Conservation (phyloP, 1,140 invertebrate genomes). For the Rhyzopertha dominica region DNA sequence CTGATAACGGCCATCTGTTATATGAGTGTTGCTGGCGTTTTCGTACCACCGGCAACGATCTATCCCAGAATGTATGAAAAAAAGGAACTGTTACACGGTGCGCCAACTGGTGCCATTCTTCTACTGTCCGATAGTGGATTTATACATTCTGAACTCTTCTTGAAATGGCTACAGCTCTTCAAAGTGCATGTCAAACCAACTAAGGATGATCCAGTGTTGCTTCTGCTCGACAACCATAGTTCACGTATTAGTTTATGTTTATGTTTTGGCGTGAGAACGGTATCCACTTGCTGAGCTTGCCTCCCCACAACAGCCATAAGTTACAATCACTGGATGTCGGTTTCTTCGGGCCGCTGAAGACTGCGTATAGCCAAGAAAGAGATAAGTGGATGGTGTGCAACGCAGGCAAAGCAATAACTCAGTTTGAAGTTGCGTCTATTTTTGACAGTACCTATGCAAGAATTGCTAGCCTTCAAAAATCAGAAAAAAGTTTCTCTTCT, state of each 20-base stretch:
- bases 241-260: slow-evolving; percentile 2
- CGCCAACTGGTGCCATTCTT: slow-evolving; percentile 19
- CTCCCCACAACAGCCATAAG: slow-evolving; percentile 37
- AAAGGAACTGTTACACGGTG: slow-evolving; percentile 29
- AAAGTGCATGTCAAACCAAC: slow-evolving; percentile 16
- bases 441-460: slow-evolving; percentile 4
- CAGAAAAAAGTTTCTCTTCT: slow-evolving; percentile 7
- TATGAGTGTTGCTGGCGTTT: slow-evolving; percentile 37
- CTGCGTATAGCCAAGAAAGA: slow-evolving; percentile 3
- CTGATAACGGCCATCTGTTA: slow-evolving; percentile 39
- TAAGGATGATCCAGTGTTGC: slow-evolving; percentile 1
- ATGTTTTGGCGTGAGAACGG: slow-evolving; percentile 29
- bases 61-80: slow-evolving; percentile 39
- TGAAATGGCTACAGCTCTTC: slow-evolving; percentile 34
- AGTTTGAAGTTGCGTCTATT: slow-evolving; percentile 3
- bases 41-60: slow-evolving; percentile 34
- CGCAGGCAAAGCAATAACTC: slow-evolving; percentile 6
- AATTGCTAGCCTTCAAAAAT: slow-evolving; percentile 5
- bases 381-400: slow-evolving; percentile 2
- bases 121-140: slow-evolving; percentile 5
- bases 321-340: slow-evolving; percentile 40
- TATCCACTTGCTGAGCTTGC: slow-evolving; percentile 37
- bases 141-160: slow-evolving; percentile 10
- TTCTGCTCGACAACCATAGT: slow-evolving; percentile 13
- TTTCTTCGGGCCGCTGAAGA: slow-evolving; percentile 34